phyloP scores from a whole-genome alignment of 2,113 vertebrate genomes.

The Poecile atricapillus region DNA sequence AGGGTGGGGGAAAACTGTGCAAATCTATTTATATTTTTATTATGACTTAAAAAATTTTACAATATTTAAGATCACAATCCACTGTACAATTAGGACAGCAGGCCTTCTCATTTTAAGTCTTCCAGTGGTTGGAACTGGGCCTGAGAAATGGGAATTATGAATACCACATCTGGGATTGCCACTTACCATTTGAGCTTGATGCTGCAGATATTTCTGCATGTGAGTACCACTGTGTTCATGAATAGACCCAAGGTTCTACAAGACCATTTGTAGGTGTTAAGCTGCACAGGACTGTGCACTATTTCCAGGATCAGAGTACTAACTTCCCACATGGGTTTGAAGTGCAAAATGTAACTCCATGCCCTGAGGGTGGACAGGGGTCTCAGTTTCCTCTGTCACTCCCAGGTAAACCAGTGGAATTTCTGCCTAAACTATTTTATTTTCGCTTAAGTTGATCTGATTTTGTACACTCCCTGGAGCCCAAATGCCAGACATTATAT shows the following conservation, averaged over 20 bases:
- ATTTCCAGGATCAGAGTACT: not conserved
- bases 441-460: not conserved
- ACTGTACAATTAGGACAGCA: not conserved
- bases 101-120: not conserved
- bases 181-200: not conserved
- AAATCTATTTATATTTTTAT: not conserved
- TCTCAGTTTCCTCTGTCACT: not conserved
- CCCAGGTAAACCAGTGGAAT: not conserved
- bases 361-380: not conserved
- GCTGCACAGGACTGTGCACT: not conserved
- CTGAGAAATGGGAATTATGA: not conserved
- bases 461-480: not conserved
- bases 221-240: not conserved
- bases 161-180: not conserved
- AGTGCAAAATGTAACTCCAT: not conserved
- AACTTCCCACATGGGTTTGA: not conserved
- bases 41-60: not conserved
- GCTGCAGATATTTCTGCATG: not conserved
- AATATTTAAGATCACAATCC: not conserved
- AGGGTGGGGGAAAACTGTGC: fast-evolving
- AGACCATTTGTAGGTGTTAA: not conserved
- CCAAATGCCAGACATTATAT: not conserved
- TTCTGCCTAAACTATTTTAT: not conserved
- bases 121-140: not conserved
- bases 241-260: not conserved